Evolutionary conservation across 2,888 invertebrate genomes (phyloP), one percentile per base, ranked within the genome.

Genomic region (Pseudoips prasinana): DNA sequence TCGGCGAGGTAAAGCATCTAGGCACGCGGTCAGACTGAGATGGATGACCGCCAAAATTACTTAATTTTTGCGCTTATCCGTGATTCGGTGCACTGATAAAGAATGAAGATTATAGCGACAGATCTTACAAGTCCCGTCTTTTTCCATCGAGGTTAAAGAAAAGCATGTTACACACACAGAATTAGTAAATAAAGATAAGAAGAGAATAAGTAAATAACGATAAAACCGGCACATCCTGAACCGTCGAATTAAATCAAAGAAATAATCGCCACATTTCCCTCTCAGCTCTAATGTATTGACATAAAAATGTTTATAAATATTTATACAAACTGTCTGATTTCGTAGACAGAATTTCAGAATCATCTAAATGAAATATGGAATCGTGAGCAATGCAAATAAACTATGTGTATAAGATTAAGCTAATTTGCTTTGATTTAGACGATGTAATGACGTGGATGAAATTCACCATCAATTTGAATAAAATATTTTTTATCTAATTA

Each of bases 241-340:
- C 45, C 26, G 45, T 36, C 28, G 8, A 24, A 39, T 46, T 61
- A 55, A 47, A 53, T 43, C 23, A 41, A 33, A 26, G 30, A 30
- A 43, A 46, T 39, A 49, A 42, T 25, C 25, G 14, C 25, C 33
- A 41, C 29, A 46, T 42, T 39, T 29, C 29, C 34, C 25, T 40
- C 32, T 26, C 30, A 33, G 30, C 29, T 25, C 32, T 45, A 45
- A n/a, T n/a, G n/a, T n/a, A n/a, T n/a, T n/a, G n/a, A 45, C 36
- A 30, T 39, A 29, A 11, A 29, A 33, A 43, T 19, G 25, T 9
- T 1, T 10, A 18, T 29, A 26, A 43, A 43, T 33, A 41, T 22
- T 25, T 27, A 37, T 30, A 18, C 23, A 34, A 14, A 7, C 19
- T 10, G 3, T 11, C 7, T 4, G 17, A 7, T 17, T 19, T 28